phyloP scores from a whole-genome alignment of 2,797 vertebrate genomes.

The Enteromius paludinosus region DNA sequence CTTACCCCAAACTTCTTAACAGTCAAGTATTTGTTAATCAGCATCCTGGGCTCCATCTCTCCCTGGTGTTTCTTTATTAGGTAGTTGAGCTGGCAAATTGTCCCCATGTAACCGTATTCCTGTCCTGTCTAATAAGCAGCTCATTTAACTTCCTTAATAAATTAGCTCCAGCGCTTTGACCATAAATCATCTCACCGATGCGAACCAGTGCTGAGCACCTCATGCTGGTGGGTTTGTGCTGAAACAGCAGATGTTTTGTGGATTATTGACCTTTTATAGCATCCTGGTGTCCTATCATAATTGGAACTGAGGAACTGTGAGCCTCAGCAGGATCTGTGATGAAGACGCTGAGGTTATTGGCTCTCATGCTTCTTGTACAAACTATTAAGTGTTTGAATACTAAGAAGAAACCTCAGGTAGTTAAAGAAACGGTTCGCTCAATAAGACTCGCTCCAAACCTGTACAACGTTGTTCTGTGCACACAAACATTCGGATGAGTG shows the following conservation, averaged over 20 bases:
- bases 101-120: background rate
- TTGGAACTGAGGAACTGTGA: background rate
- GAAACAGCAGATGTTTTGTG: slow-evolving; percentile 4
- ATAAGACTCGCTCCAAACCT: background rate
- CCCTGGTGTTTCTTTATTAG: background rate
- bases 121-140: background rate
- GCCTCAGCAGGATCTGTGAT: background rate
- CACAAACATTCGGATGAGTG: background rate
- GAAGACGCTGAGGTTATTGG: background rate
- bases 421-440: background rate
- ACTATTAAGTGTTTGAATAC: background rate
- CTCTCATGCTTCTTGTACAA: too few relatives aligned
- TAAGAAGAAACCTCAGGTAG: background rate
- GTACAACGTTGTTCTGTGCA: background rate
- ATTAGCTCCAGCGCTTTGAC: background rate
- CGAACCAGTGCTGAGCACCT: background rate
- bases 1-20: background rate
- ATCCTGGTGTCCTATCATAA: background rate
- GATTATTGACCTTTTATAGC: slow-evolving; percentile 10
- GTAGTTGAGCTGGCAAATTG: background rate
- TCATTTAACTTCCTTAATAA: slow-evolving; percentile 9
- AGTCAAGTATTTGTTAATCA: background rate
- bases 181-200: slow-evolving; percentile 15
- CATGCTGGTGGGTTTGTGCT: slow-evolving; percentile 6
- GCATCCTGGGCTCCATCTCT: background rate